These are phyloP conservation scores for Burhinus oedicnemus DNA, from an alignment of 2,113 vertebrate genomes.

Conservation along the genomic window DNA sequence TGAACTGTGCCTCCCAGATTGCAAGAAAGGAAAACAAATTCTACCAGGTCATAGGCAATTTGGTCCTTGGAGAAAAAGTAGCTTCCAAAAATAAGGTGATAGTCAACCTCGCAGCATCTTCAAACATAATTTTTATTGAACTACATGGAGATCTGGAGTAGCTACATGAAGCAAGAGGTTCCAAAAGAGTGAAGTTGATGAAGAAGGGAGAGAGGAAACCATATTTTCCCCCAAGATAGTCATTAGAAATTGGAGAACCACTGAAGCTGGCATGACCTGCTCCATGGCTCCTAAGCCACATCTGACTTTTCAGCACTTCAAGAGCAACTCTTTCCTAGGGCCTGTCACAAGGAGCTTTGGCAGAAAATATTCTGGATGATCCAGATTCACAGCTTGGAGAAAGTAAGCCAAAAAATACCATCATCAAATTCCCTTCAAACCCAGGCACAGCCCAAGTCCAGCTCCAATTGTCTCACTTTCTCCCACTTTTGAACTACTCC, in stretches of 20 bases:
- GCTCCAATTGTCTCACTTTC: neutral
- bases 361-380: neutral
- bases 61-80: neutral
- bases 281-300: neutral
- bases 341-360: neutral
- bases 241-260: neutral
- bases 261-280: neutral
- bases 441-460: neutral
- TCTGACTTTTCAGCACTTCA: neutral
- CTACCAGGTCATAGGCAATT: neutral
- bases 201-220: neutral
- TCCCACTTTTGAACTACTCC: neutral
- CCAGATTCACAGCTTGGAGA: neutral
- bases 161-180: neutral
- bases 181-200: neutral
- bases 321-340: neutral
- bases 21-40: constrained; percentile 9
- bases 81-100: neutral
- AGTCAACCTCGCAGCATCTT: neutral
- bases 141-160: neutral
- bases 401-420: neutral
- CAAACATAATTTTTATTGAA: neutral
- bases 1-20: neutral
- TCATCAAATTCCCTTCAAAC: neutral
- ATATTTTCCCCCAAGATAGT: neutral